Percentiles rank a stretch among this genome's conserved stretches.
phyloP scores from a whole-genome alignment of 37 sponge, comb jelly and placozoan species.

The Aphrocallistes beatrix region DNA sequence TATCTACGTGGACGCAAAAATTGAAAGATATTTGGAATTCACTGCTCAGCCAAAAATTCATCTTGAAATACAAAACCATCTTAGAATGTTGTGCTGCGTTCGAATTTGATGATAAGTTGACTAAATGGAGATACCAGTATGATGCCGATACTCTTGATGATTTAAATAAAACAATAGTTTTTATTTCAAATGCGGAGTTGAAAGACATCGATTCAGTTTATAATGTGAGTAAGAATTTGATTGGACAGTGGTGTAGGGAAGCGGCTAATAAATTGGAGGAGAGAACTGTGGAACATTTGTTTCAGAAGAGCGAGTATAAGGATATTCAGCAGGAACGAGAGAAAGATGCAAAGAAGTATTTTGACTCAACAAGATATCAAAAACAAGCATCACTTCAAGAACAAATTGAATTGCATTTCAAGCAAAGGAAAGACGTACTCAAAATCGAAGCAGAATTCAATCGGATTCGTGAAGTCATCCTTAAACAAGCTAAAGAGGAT shows the following conservation, averaged over 20 bases:
- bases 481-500: not conserved
- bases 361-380: not conserved
- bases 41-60: not conserved
- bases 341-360: not conserved
- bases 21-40: not conserved
- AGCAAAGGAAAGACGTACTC: not conserved
- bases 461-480: not conserved
- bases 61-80: not conserved
- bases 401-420: not conserved
- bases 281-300: not conserved
- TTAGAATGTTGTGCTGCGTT: not conserved
- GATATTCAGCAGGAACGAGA: not conserved
- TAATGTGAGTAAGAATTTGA: not conserved
- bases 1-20: not conserved
- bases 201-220: not conserved
- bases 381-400: not conserved
- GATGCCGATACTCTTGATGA: not conserved
- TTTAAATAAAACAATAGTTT: not conserved
- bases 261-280: not conserved
- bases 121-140: not conserved
- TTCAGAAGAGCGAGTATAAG: not conserved
- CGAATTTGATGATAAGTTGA: not conserved
- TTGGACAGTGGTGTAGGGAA: not conserved
- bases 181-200: not conserved
- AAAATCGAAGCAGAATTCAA: not conserved